Evolutionary conservation across 2,113 vertebrate genomes (phyloP).

Genomic region (Rhegmatorhina hoffmannsi): DNA sequence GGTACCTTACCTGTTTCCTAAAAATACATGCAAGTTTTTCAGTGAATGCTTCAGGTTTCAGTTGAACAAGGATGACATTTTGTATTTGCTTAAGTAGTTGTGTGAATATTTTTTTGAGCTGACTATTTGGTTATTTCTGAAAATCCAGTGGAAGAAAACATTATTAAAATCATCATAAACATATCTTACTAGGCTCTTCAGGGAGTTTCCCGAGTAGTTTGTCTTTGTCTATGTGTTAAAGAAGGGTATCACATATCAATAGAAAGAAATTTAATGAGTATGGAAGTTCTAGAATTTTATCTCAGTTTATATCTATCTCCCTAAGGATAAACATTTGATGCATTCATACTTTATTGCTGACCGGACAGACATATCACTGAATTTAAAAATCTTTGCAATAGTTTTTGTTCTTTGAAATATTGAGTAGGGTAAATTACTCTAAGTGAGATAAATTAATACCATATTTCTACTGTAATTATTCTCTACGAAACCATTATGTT

Average conservation of each 20-base stretch:
- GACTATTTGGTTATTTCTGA: neutral
- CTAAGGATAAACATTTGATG: neutral
- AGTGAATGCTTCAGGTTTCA: neutral
- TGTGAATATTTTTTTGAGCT: neutral
- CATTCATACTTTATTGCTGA: neutral
- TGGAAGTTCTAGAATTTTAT: neutral
- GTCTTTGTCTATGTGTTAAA: neutral
- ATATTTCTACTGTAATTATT: constrained; percentile 17
- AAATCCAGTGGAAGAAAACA: neutral
- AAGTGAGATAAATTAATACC: constrained; percentile 40
- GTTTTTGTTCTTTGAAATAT: constrained; percentile 27
- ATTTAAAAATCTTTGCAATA: neutral
- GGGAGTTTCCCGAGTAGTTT: neutral
- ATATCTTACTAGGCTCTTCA: neutral
- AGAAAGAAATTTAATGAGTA: neutral
- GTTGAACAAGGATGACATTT: neutral
- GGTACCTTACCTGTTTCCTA: neutral
- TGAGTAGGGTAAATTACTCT: neutral
- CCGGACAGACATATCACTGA: neutral
- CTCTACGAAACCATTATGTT: constrained; percentile 1
- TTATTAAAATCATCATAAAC: neutral
- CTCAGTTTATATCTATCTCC: neutral
- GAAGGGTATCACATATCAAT: neutral
- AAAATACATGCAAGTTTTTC: neutral
- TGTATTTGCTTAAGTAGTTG: neutral